These are phyloP conservation scores for Calyptomena viridis DNA, from an alignment of 2,113 vertebrate species.

Conservation along the genomic window DNA sequence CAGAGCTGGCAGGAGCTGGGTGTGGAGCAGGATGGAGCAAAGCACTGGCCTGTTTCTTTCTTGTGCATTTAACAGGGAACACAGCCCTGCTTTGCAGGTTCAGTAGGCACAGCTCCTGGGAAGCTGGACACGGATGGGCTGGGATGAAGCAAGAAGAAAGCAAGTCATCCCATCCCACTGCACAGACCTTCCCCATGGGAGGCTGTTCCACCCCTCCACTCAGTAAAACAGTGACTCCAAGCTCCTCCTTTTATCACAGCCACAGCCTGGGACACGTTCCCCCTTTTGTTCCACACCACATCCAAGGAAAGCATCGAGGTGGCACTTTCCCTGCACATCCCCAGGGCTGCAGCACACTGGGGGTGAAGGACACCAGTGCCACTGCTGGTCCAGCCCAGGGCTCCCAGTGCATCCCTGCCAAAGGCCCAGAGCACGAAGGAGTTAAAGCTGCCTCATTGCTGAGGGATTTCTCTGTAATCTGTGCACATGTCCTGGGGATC, in stretches of 20 bases:
- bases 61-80: background rate
- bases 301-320: background rate
- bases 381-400: background rate
- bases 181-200: background rate
- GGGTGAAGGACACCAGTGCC: fast-evolving
- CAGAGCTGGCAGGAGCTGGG: background rate
- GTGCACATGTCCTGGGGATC: constrained; percentile 82
- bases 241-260: fast-evolving
- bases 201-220: fast-evolving
- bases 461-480: constrained; percentile 83
- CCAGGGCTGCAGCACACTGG: background rate
- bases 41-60: background rate
- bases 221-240: background rate
- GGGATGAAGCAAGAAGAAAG: background rate
- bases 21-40: background rate
- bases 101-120: background rate
- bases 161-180: background rate
- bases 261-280: background rate
- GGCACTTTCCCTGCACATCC: background rate
- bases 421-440: constrained; percentile 7
- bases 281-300: fast-evolving
- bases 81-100: fast-evolving
- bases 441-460: constrained; percentile 57
- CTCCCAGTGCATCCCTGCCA: background rate
- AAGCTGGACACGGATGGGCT: background rate